Evolutionary conservation across 2,888 invertebrate species (phyloP), one percentile per base, ranked within the genome.

Genomic region (Phalera bucephala): DNA sequence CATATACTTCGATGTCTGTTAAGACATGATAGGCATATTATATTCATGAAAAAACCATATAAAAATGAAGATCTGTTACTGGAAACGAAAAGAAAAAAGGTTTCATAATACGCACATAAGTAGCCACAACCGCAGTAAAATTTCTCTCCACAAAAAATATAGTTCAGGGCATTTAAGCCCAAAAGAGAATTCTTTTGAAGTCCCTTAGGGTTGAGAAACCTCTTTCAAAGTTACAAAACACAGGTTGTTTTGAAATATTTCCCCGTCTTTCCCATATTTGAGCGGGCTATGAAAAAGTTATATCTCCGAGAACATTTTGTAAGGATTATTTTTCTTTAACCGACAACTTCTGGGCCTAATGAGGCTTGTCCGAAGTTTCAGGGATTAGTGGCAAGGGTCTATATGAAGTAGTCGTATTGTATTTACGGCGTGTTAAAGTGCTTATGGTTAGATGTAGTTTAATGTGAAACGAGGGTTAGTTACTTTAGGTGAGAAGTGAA

Each of bases 341-440:
- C 27, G 45, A 48, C 31, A 52, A 43, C 37, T 56, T 43, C n/a
- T 36, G 21, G 33, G 42, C 50, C 40, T 54, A 70, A 70, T 66
- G 69, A 62, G 55, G 44, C 68, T 51, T 62, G 46, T 49, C 38
- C 43, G 11, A 48, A 64, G 43, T 64, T 66, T 51, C 20, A 35
- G 29, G 52, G 62, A 68, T 69, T 62, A 65, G 58, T 43, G 42
- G 52, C 31, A 17, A 23, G 23, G 11, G 23, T 6, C 2, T 6
- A 8, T 13, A 25, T 26, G 25, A 39, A 46, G 37, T 52, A 45
- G 38, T 23, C 28, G 31, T 15, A 49, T 52, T 39, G 44, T 54
- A 58, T 56, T 55, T 57, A 50, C 45, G 48, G 45, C 38, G 53
- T 55, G 51, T 41, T 54, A 57, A 57, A 51, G 55, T 44, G 52